These are phyloP conservation scores for Lepus americanus DNA, from an alignment of 2,113 vertebrate species.

Conservation along the genomic window DNA sequence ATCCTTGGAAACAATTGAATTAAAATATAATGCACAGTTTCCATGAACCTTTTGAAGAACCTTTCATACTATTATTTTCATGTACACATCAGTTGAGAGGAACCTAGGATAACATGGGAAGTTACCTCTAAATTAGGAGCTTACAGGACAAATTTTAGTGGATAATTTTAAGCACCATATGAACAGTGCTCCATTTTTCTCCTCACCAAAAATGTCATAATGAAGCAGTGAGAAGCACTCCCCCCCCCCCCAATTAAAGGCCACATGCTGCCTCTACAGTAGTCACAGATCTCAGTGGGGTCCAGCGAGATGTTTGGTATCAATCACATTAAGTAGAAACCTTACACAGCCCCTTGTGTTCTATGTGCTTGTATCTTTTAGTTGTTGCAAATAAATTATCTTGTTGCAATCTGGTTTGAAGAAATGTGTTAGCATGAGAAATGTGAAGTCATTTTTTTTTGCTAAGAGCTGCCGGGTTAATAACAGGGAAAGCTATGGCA, in stretches of 20 bases:
- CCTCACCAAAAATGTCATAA: constrained; percentile 40
- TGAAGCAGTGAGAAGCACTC: neutral
- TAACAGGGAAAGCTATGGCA: neutral
- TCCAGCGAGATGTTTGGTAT: neutral
- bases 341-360: neutral
- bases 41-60: too few relatives aligned
- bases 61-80: neutral
- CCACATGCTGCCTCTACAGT: constrained; percentile 34
- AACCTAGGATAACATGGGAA: neutral
- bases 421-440: neutral
- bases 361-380: neutral
- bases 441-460: neutral
- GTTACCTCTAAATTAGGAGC: neutral
- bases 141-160: neutral
- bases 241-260: constrained; percentile 53
- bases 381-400: constrained; percentile 37
- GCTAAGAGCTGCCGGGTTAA: neutral
- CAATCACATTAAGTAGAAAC: constrained; percentile 54
- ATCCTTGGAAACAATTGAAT: too few relatives aligned
- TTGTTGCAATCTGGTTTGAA: constrained; percentile 26
- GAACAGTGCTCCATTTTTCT: constrained; percentile 6
- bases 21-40: too few relatives aligned
- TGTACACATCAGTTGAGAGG: neutral
- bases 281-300: constrained; percentile 53
- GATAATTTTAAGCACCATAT: constrained; percentile 22